phyloP scores from a whole-genome alignment of 2,888 invertebrate genomes.

The Oeneis ivallda region DNA sequence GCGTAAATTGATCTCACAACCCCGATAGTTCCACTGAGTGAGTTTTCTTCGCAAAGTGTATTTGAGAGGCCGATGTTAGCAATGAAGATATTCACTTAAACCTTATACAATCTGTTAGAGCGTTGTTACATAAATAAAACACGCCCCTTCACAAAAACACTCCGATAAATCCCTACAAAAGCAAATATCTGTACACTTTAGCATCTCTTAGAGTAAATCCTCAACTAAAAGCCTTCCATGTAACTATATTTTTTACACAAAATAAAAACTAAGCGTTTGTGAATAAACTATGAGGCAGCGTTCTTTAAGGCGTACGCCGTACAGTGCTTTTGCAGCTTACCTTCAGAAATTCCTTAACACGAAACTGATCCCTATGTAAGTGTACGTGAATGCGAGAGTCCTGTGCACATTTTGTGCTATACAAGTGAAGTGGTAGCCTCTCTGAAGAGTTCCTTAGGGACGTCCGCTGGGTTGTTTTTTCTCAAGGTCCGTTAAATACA shows the following conservation, averaged over 20 bases:
- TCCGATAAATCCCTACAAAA: slow-evolving; percentile 17
- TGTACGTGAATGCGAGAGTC: not conserved
- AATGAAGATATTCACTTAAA: too few species aligned
- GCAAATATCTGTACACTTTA: slow-evolving; percentile 18
- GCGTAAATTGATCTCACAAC: too few species aligned
- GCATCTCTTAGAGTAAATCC: not conserved
- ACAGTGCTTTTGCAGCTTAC: not conserved
- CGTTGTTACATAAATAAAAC: slow-evolving; percentile 13
- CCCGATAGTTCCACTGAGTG: too few species aligned
- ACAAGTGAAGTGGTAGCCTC: not conserved
- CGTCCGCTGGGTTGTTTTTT: slow-evolving; percentile 21
- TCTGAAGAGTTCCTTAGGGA: slow-evolving; percentile 28
- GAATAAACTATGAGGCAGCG: slow-evolving; percentile 34
- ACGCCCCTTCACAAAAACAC: slow-evolving; percentile 11
- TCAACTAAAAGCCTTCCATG: slow-evolving; percentile 23
- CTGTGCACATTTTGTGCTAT: not conserved
- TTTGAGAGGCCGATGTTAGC: too few species aligned
- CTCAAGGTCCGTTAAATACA: slow-evolving; percentile 28
- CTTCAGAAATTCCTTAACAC: not conserved
- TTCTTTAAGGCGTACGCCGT: slow-evolving; percentile 22
- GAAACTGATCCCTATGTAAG: not conserved
- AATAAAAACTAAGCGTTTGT: slow-evolving; percentile 35
- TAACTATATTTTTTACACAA: slow-evolving; percentile 26
- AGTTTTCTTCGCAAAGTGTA: too few species aligned
- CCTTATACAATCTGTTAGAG: not conserved